Evolutionary conservation across 2,888 invertebrate genomes (phyloP).

Genomic region (Tachina grossa): DNA sequence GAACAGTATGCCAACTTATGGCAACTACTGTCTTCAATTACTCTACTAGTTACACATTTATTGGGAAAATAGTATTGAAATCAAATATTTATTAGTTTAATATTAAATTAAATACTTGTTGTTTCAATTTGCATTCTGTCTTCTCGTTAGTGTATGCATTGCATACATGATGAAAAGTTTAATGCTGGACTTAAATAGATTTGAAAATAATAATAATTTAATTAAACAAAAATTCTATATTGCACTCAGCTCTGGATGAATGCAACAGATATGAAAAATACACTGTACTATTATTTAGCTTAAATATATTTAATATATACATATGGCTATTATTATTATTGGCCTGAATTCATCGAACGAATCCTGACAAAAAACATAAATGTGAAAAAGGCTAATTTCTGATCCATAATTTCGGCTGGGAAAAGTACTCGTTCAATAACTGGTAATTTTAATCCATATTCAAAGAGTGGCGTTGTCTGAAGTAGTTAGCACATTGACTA

Average conservation of each 20-base stretch:
- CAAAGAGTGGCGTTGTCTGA: no score
- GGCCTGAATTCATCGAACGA: no score
- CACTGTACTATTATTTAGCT: background rate
- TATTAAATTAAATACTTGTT: conserved; percentile 44
- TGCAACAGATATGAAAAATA: conserved; percentile 19
- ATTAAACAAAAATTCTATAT: conserved; percentile 37
- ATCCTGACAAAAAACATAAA: no score
- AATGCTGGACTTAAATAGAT: conserved; percentile 41
- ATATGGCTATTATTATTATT: no score
- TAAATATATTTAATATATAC: background rate
- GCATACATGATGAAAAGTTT: background rate
- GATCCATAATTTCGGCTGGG: no score
- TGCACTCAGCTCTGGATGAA: background rate
- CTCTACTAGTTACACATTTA: background rate
- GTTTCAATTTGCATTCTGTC: background rate
- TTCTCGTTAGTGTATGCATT: background rate
- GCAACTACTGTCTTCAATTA: background rate
- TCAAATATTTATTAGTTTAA: conserved; percentile 47
- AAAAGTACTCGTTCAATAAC: no score
- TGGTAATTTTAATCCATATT: no score
- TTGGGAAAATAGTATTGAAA: background rate
- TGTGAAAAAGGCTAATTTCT: no score
- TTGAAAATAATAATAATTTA: conserved; percentile 43
- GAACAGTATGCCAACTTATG: background rate
- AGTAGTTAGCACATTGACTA: no score